These are phyloP conservation scores for Rhabditoides inermis DNA, from an alignment of 2,888 invertebrate species.

Conservation along the genomic window DNA sequence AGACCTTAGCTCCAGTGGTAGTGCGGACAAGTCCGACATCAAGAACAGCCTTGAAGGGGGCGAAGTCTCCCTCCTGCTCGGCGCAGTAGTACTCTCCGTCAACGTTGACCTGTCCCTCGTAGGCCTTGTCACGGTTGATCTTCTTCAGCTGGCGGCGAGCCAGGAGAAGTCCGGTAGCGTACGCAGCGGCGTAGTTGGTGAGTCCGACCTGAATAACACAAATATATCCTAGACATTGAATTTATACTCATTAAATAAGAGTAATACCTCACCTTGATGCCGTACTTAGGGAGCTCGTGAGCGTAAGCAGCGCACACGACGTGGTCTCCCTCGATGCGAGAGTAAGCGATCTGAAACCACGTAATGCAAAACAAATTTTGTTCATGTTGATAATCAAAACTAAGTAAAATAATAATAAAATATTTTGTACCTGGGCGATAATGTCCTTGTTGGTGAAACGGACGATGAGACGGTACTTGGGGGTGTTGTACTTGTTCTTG, in stretches of 20 bases:
- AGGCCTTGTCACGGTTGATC: slow-evolving; percentile 78
- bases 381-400: too few species aligned
- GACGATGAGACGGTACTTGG: slow-evolving; percentile 95
- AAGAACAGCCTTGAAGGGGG: slow-evolving; percentile 70
- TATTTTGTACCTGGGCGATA: slow-evolving; percentile 70
- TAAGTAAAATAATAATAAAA: slow-evolving; percentile 1
- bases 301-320: slow-evolving; percentile 94
- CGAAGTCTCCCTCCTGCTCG: slow-evolving; percentile 60
- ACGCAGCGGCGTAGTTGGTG: slow-evolving; percentile 97
- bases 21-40: slow-evolving; percentile 95
- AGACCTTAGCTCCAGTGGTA: slow-evolving; percentile 92
- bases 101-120: slow-evolving; percentile 70
- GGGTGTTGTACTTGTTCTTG: slow-evolving; percentile 99
- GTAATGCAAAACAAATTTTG: too few species aligned
- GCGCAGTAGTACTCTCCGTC: slow-evolving; percentile 92
- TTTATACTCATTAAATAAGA: too few species aligned
- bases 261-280: slow-evolving; percentile 74
- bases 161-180: slow-evolving; percentile 89
- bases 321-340: slow-evolving; percentile 93
- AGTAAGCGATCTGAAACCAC: slow-evolving; percentile 80
- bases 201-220: slow-evolving; percentile 81
- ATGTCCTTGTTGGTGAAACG: slow-evolving; percentile 95
- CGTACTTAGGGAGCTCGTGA: slow-evolving; percentile 89
- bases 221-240: too few species aligned
- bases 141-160: slow-evolving; percentile 84